These are phyloP conservation scores for Enteromius paludinosus DNA, from an alignment of 2,797 vertebrate genomes.

Conservation along the genomic window DNA sequence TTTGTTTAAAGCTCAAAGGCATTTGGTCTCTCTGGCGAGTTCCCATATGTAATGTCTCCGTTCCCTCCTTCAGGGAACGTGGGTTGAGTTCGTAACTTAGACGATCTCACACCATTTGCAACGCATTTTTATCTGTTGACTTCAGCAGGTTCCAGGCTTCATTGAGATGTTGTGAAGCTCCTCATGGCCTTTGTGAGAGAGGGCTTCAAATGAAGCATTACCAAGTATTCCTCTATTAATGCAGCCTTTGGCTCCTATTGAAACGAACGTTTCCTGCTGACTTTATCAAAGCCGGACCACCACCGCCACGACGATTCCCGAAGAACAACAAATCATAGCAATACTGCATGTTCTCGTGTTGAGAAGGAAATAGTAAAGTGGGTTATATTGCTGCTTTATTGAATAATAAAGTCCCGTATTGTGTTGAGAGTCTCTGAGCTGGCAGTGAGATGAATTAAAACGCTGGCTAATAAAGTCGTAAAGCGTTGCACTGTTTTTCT, in stretches of 20 bases:
- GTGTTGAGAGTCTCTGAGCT: slow-evolving; percentile 50
- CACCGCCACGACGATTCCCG: slow-evolving; percentile 6
- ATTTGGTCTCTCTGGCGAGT: too few relatives aligned
- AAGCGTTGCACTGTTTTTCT: slow-evolving; percentile 58
- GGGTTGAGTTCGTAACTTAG: too few relatives aligned
- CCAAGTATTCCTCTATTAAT: slow-evolving; percentile 53
- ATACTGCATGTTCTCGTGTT: slow-evolving; percentile 59
- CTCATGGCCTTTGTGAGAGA: slow-evolving; percentile 42
- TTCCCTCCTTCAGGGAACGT: too few relatives aligned
- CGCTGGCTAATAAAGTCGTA: slow-evolving; percentile 53
- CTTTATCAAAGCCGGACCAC: slow-evolving; percentile 43
- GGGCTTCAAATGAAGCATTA: slow-evolving; percentile 56
- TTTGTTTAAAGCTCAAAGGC: too few relatives aligned
- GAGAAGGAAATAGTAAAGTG: slow-evolving; percentile 68
- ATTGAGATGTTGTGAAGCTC: slow-evolving; percentile 39
- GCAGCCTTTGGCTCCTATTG: slow-evolving; percentile 37
- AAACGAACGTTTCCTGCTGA: slow-evolving; percentile 18
- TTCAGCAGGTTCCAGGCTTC: slow-evolving; percentile 34
- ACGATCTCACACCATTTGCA: slow-evolving; percentile 39
- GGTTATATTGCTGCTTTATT: slow-evolving; percentile 67
- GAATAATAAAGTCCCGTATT: slow-evolving; percentile 61
- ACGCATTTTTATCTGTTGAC: slow-evolving; percentile 52
- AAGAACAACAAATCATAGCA: slow-evolving; percentile 36
- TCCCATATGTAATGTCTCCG: too few relatives aligned
- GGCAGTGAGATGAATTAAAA: slow-evolving; percentile 59